Conservation (phyloP, 2,888 invertebrate species). For the Ophion obscuratus region DNA sequence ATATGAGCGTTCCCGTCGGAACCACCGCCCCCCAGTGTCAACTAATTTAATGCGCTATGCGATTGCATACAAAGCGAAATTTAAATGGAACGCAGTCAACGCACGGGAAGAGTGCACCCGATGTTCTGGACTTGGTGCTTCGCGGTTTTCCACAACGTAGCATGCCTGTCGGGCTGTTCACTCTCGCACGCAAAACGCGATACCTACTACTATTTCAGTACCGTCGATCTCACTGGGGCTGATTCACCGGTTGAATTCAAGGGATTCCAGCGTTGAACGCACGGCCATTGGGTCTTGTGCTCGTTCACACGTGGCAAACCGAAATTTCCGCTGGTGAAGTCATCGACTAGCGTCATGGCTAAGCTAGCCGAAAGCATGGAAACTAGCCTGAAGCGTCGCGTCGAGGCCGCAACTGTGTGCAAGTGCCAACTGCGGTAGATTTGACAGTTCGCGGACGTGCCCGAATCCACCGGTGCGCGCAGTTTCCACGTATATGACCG, state of each 20-base stretch:
- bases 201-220: constrained; percentile 13
- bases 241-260: constrained; percentile 38
- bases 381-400: constrained; percentile 29
- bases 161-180: constrained; percentile 60
- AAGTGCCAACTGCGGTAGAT: constrained; percentile 60
- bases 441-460: constrained; percentile 55
- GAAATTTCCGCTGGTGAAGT: constrained; percentile 64
- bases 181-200: constrained; percentile 38
- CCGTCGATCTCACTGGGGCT: constrained; percentile 49
- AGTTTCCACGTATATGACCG: constrained; percentile 28
- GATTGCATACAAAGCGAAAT: constrained; percentile 56
- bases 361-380: constrained; percentile 33
- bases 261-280: constrained; percentile 4
- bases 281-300: constrained; percentile 48
- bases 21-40: constrained; percentile 4
- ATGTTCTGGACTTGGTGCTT: constrained; percentile 63
- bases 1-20: constrained; percentile 11
- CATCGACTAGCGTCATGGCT: constrained; percentile 51
- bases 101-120: constrained; percentile 49
- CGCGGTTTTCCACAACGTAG: constrained; percentile 68
- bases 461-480: constrained; percentile 50
- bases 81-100: constrained; percentile 51
- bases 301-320: constrained; percentile 66
- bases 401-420: constrained; percentile 32
- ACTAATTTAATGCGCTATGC: constrained; percentile 43